A percentile compares a stretch with the other conserved stretches of the same genome.
phyloP scores from a whole-genome alignment of 2,113 vertebrate genomes.

The Miniopterus natalensis region DNA sequence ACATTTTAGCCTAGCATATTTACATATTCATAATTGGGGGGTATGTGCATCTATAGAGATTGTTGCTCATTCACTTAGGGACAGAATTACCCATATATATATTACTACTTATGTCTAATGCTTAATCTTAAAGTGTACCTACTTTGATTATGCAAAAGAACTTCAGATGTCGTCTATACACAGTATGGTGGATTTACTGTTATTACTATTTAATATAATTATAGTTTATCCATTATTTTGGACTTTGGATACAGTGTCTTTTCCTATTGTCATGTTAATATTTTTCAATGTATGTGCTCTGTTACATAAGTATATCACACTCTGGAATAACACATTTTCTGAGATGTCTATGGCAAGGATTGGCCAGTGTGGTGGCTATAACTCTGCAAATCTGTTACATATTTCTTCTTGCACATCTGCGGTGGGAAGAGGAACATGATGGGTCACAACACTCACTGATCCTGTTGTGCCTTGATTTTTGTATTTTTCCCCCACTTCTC shows the following conservation, averaged over 20 bases:
- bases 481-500: not conserved
- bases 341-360: not conserved
- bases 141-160: not conserved
- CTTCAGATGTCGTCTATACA: not conserved
- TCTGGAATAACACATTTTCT: not conserved
- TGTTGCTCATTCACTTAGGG: not conserved
- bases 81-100: not conserved
- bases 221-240: not conserved
- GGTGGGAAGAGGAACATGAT: rapidly evolving
- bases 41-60: not conserved
- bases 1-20: not conserved
- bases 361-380: not conserved
- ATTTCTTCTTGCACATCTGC: not conserved
- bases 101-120: not conserved
- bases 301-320: not conserved
- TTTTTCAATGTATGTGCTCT: not conserved
- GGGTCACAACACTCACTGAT: rapidly evolving
- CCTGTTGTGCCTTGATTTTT: not conserved
- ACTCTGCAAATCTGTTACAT: not conserved
- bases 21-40: not conserved
- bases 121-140: not conserved
- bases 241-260: not conserved
- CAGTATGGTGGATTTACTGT: not conserved
- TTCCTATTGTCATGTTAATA: not conserved
- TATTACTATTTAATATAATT: slow-evolving; percentile 26